These are phyloP conservation scores for Archilochus colubris DNA, from an alignment of 2,113 vertebrate species.

Conservation along the genomic window DNA sequence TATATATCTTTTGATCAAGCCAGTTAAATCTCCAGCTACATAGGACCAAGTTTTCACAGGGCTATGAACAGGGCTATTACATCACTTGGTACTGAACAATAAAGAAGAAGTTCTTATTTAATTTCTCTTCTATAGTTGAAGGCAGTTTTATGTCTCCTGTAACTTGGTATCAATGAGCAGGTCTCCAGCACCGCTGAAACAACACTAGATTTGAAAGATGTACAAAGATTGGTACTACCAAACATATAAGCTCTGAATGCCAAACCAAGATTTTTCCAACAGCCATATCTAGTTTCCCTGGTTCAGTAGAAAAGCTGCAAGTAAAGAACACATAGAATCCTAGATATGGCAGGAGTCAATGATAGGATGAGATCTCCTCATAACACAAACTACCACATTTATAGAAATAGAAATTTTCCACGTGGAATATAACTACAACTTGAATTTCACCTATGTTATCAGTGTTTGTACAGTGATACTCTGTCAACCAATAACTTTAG, in stretches of 20 bases:
- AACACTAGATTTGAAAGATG: constrained; percentile 4
- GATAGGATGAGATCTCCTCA: background rate
- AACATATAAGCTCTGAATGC: constrained; percentile 18
- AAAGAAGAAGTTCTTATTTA: background rate
- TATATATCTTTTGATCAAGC: background rate
- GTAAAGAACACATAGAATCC: background rate
- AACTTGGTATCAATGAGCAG: constrained; percentile 1
- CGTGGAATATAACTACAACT: background rate
- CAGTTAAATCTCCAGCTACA: background rate
- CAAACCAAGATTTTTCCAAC: constrained; percentile 8
- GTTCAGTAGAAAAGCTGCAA: background rate
- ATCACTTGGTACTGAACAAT: background rate
- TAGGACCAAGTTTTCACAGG: background rate
- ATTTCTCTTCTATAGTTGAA: background rate
- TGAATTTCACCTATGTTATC: background rate
- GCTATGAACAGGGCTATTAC: background rate
- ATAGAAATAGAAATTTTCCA: background rate
- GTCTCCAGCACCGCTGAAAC: constrained; percentile 24
- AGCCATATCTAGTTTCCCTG: background rate
- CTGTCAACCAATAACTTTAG: background rate
- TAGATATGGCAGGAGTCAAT: background rate
- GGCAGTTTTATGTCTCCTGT: background rate
- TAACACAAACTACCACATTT: background rate
- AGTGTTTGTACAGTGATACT: background rate
- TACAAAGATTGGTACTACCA: constrained; percentile 7